Evolutionary conservation across 1,140 invertebrate genomes (phyloP).

Genomic region (Lanistes nyassanus): DNA sequence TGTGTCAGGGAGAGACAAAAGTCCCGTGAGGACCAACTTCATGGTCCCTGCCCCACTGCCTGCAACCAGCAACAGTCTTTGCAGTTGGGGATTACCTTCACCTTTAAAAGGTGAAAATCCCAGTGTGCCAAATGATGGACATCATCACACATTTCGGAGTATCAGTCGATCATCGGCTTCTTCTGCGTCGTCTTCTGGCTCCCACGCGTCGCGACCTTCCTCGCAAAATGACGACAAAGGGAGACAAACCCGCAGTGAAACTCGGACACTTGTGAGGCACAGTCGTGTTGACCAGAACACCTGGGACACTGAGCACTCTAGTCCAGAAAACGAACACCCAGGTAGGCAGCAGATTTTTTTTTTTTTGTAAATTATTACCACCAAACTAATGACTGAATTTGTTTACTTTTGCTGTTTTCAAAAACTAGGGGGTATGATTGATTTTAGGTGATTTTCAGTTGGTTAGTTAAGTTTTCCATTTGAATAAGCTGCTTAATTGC

Average conservation of each 20-base stretch:
- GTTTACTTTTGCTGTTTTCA: too few species aligned
- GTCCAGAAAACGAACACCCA: conserved; percentile 27
- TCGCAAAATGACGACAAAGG: conserved; percentile 17
- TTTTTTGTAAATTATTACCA: too few species aligned
- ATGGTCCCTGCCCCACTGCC: conserved; percentile 26
- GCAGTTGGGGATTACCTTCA: conserved; percentile 18
- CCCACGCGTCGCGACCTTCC: conserved; percentile 19
- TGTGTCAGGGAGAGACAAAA: conserved; percentile 16
- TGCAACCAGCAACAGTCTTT: conserved; percentile 32
- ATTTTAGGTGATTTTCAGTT: too few species aligned
- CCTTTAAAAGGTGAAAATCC: conserved; percentile 25
- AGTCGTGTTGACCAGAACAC: conserved; percentile 28
- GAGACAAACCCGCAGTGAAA: conserved; percentile 48
- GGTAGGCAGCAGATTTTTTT: background rate
- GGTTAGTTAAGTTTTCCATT: too few species aligned
- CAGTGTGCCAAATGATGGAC: conserved; percentile 19
- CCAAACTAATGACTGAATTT: too few species aligned
- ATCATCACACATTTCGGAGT: conserved; percentile 43
- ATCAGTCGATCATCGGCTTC: conserved; percentile 45
- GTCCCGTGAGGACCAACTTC: background rate
- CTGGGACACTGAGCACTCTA: conserved; percentile 35
- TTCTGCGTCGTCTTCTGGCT: conserved; percentile 43
- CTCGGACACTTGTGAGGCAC: conserved; percentile 48
- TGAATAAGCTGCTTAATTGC: too few species aligned
- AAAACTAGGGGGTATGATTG: too few species aligned